Conservation (phyloP, 1,140 invertebrate genomes). For the Sesamia nonagrioides region DNA sequence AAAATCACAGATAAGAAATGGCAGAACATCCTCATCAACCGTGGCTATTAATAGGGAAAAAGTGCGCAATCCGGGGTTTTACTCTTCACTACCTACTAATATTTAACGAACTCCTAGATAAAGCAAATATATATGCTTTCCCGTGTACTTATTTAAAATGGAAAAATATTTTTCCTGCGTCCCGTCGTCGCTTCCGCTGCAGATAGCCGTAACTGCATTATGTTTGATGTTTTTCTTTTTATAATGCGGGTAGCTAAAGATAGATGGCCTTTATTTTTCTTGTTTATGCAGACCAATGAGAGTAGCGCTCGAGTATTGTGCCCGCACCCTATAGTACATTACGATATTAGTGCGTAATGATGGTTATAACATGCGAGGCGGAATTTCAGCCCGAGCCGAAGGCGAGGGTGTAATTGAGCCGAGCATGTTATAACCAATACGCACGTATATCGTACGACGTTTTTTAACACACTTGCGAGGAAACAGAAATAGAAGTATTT, state of each 20-base stretch:
- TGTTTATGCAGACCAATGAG: conserved; percentile 23
- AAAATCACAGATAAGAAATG: conserved; percentile 60
- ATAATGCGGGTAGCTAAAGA: conserved; percentile 47
- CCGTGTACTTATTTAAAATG: conserved; percentile 82
- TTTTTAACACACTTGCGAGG: too few species aligned
- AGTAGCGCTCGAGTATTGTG: neutral
- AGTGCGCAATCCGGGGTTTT: conserved; percentile 66
- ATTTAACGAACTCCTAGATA: conserved; percentile 81
- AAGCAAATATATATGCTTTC: conserved; percentile 80
- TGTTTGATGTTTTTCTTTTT: conserved; percentile 55
- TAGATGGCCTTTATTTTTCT: conserved; percentile 50
- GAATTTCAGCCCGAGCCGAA: too few species aligned
- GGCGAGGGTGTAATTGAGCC: too few species aligned
- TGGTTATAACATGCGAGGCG: too few species aligned
- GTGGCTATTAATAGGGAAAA: conserved; percentile 70
- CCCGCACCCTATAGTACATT: too few species aligned
- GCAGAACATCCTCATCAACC: conserved; percentile 61
- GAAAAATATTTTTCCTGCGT: conserved; percentile 80
- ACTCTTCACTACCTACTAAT: conserved; percentile 71
- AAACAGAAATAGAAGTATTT: too few species aligned
- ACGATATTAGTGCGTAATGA: too few species aligned
- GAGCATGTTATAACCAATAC: too few species aligned
- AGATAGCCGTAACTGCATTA: conserved; percentile 56
- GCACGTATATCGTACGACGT: too few species aligned
- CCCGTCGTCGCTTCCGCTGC: conserved; percentile 51